Conservation (phyloP, 2,888 invertebrate species). For the Arrhopalites spinosus region DNA sequence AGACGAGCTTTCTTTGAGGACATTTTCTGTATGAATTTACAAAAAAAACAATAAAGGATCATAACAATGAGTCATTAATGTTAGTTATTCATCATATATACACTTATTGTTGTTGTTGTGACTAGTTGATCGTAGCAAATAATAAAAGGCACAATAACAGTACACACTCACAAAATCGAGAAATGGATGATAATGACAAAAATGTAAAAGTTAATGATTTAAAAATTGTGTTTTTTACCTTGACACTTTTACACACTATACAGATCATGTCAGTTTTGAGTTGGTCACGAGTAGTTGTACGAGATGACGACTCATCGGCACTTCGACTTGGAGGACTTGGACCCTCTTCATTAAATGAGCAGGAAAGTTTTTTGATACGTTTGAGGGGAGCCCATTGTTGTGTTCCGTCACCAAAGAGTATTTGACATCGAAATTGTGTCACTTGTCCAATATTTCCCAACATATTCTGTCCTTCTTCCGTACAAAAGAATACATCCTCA, state of each 20-base stretch:
- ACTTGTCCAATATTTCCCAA: slow-evolving; percentile 52
- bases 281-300: not conserved
- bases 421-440: slow-evolving; percentile 45
- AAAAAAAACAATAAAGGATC: not conserved
- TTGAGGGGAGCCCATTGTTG: slow-evolving; percentile 49
- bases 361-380: slow-evolving; percentile 46
- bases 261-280: slow-evolving; percentile 21
- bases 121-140: too few relatives aligned
- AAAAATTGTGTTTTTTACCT: slow-evolving; percentile 5
- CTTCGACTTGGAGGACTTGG: not conserved
- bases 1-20: slow-evolving; percentile 18
- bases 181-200: too few relatives aligned
- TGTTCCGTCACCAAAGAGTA: slow-evolving; percentile 53
- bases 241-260: slow-evolving; percentile 8
- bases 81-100: not conserved
- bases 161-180: too few relatives aligned
- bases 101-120: not conserved
- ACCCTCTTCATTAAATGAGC: slow-evolving; percentile 23
- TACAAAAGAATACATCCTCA: slow-evolving; percentile 52
- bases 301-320: not conserved
- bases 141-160: too few relatives aligned
- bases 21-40: slow-evolving; percentile 14
- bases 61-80: not conserved
- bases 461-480: slow-evolving; percentile 47
- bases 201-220: too few relatives aligned